Evolutionary conservation across 2,113 vertebrate genomes (phyloP).

Genomic region (Guaruba guarouba): DNA sequence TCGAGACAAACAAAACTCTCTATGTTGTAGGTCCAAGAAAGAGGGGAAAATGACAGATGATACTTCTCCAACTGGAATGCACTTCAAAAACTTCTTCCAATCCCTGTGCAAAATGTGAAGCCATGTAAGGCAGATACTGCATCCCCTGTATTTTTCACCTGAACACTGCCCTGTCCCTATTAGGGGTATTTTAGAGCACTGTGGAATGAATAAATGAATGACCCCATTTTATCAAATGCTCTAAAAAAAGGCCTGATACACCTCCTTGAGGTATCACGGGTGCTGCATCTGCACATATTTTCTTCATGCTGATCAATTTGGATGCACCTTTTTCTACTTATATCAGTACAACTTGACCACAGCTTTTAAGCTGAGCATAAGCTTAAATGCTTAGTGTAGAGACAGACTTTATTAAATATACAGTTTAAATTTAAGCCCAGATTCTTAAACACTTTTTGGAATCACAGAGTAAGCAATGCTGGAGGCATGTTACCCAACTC

Average conservation of each 20-base stretch:
- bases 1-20: neutral
- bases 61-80: neutral
- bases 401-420: neutral
- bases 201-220: neutral
- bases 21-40: neutral
- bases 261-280: fast-evolving
- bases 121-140: neutral
- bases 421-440: neutral
- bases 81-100: neutral
- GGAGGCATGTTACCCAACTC: neutral
- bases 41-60: neutral
- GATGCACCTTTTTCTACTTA: neutral
- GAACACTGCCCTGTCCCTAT: neutral
- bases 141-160: neutral
- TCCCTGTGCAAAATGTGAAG: neutral
- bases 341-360: neutral
- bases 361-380: neutral
- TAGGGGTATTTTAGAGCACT: neutral
- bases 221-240: neutral
- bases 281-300: neutral
- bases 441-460: neutral
- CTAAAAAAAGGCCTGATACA: neutral
- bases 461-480: neutral
- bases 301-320: neutral
- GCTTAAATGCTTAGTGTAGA: neutral